phyloP scores from a whole-genome alignment of 2,113 vertebrate genomes.

The Chionis minor region DNA sequence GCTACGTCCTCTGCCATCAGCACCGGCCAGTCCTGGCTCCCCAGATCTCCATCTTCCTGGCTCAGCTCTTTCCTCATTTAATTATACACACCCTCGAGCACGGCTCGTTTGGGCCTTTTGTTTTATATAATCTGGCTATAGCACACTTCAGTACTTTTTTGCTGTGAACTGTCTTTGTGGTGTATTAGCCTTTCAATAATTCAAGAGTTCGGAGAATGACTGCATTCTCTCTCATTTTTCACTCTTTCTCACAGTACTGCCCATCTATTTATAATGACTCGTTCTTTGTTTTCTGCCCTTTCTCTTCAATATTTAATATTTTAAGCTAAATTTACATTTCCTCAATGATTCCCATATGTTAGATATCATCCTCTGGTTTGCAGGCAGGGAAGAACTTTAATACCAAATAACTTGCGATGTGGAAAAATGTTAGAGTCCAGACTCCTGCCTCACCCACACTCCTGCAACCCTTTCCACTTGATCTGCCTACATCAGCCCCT shows the following conservation, averaged over 20 bases:
- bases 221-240: conserved; percentile 51
- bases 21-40: not conserved
- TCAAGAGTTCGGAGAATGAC: not conserved
- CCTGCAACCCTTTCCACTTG: not conserved
- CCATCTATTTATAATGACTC: conserved; percentile 49
- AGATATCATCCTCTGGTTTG: not conserved
- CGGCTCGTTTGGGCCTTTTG: not conserved
- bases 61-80: not conserved
- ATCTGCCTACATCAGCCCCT: not conserved
- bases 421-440: not conserved
- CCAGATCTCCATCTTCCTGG: not conserved
- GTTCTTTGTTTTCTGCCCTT: conserved; percentile 51
- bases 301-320: conserved; percentile 59
- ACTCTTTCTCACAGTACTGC: conserved; percentile 22
- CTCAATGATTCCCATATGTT: conserved; percentile 22
- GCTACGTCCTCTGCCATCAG: not conserved
- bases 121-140: not conserved
- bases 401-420: not conserved
- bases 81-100: not conserved
- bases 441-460: not conserved
- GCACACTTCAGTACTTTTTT: not conserved
- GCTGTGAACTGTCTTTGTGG: conserved; percentile 46
- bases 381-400: not conserved
- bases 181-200: conserved; percentile 66
- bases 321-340: conserved; percentile 66